Percentiles rank a stretch among this genome's conserved stretches.
Conservation (phyloP, 2,113 vertebrate genomes). For the Sinosuthora webbiana region DNA sequence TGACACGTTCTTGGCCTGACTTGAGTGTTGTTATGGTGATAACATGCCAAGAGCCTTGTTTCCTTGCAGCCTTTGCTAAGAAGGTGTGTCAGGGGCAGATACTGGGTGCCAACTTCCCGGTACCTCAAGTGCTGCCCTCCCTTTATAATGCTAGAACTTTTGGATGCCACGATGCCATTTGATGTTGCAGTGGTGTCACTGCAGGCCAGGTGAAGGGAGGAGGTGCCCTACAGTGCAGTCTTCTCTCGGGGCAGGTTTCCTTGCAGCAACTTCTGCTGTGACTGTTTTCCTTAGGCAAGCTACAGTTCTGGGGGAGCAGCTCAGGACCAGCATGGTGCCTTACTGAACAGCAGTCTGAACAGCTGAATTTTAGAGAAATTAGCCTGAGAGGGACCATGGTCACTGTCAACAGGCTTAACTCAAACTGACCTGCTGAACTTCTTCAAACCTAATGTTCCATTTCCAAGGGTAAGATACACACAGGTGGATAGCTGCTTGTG, state of each 20-base stretch:
- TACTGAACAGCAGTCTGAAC: background rate
- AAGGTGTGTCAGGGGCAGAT: background rate
- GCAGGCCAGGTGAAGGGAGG: background rate
- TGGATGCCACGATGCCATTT: background rate
- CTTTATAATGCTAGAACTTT: background rate
- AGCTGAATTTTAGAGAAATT: background rate
- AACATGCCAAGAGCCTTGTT: background rate
- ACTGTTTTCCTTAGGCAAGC: background rate
- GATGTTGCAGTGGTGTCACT: background rate
- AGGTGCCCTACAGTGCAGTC: fast-evolving
- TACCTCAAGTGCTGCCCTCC: background rate
- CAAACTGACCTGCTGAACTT: background rate
- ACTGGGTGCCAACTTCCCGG: fast-evolving
- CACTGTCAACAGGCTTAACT: background rate
- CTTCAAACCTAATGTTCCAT: background rate
- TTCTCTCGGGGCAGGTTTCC: background rate
- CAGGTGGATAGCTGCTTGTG: background rate
- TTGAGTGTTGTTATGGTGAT: background rate
- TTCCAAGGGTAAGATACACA: background rate
- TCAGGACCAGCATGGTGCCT: background rate
- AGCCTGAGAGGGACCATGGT: background rate
- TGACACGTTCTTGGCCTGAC: background rate
- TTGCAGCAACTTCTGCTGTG: background rate
- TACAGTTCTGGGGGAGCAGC: fast-evolving
- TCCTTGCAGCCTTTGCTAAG: background rate